Conservation (phyloP, 1,140 invertebrate species). For the Riptortus pedestris region DNA sequence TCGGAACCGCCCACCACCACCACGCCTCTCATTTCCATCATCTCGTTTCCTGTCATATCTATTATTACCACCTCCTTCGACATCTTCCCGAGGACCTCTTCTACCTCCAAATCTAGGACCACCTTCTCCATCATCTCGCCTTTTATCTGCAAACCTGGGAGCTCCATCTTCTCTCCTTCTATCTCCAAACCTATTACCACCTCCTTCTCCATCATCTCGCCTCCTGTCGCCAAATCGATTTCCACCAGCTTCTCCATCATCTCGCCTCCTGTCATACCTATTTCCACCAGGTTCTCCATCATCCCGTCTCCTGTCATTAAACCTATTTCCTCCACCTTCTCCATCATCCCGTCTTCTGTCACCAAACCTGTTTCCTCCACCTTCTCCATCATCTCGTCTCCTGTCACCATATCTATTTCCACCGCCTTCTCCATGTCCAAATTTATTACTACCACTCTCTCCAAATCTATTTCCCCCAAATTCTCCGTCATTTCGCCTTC, state of each 20-base stretch:
- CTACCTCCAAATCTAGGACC: too few species aligned
- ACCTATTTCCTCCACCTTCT: not conserved
- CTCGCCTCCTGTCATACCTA: not conserved
- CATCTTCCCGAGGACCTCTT: conserved; percentile 30
- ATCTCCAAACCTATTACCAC: not conserved
- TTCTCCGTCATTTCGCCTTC: not conserved
- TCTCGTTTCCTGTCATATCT: conserved; percentile 13
- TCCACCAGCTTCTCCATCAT: not conserved
- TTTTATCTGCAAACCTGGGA: too few species aligned
- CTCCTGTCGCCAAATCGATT: not conserved
- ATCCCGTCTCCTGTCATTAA: not conserved
- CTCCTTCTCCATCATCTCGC: not conserved
- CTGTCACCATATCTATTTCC: not conserved
- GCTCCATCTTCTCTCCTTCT: too few species aligned
- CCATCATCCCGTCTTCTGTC: not conserved
- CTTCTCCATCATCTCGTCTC: not conserved
- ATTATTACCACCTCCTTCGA: conserved; percentile 22
- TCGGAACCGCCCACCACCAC: conserved; percentile 20
- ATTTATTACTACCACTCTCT: not conserved
- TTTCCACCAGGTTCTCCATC: not conserved
- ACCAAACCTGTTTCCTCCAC: not conserved
- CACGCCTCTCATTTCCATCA: conserved; percentile 22
- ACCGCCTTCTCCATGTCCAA: not conserved
- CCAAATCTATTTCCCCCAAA: not conserved
- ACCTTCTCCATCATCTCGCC: too few species aligned